Base-by-base conservation (phyloP, 53 echinoderm and acorn worm genomes). In the Stichopus horrens region DNA sequence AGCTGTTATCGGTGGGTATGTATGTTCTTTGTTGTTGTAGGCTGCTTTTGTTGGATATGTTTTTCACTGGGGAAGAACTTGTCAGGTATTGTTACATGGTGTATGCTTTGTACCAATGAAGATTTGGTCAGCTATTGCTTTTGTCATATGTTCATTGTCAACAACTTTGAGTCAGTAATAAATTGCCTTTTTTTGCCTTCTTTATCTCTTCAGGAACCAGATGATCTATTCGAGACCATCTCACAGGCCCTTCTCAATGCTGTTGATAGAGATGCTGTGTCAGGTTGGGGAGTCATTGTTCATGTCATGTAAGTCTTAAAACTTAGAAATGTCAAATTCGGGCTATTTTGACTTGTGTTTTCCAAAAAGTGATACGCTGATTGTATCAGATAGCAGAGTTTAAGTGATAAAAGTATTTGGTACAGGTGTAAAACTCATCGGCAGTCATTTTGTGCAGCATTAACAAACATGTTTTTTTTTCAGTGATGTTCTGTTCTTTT, bases 271-370 rank as follows among this genome's bases (percentile, higher is more conserved):
- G 99, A 98, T 91, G 99, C 99, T 56, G 90, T 98, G 66, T 92
- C 99, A 79, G 99, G 99, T 52, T 98, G 95, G 99, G 99, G 99
- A 88, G 95, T 92, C 53, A 94, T 98, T 58, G 99, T 98, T 75
- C 99, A 98, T 76, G 93, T 98, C 51, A 96, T 98, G 99, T 98
- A 86, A 94, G 99, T 94, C 76, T 16, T 37, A 37, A 37, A 37
- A 67, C 68, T n/a, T 4, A 4, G 68, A 14, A 37, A 37, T 37
- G 37, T 37, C 37, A 37, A 37, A 37, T 37, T 0, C 37, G 2
- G 37, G 0, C 37, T 37, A 37, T 37, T 37, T 37, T 2, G 2
- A 37, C 37, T 37, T 2, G 2, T 1, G 2, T 37, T 2, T 37
- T 37, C 2, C 37, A 37, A 37, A 37, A 37, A 37, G 37, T 37